Conservation (phyloP, 2,888 invertebrate species). For the Sesia bembeciformis region DNA sequence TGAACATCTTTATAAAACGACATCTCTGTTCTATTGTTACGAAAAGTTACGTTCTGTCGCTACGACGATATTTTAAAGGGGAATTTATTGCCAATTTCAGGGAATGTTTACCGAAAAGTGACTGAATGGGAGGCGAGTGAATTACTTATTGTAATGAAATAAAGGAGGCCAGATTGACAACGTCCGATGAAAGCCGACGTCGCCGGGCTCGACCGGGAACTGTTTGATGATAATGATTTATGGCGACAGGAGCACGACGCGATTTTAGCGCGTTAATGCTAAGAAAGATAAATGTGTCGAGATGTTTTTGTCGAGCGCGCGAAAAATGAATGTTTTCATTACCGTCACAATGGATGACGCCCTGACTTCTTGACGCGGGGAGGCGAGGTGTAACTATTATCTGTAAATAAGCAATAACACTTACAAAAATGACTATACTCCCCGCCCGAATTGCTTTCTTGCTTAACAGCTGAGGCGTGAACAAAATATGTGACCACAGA, state of each 20-base stretch:
- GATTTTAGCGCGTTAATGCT: constrained; percentile 59
- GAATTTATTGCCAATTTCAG: constrained; percentile 71
- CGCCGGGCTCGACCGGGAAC: constrained; percentile 29
- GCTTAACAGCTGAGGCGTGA: constrained; percentile 30
- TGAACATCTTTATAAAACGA: constrained; percentile 69
- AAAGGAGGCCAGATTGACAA: constrained; percentile 69
- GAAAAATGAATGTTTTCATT: constrained; percentile 36
- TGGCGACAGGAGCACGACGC: constrained; percentile 58
- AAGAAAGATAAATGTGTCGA: constrained; percentile 60
- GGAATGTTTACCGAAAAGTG: constrained; percentile 66
- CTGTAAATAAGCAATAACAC: not conserved
- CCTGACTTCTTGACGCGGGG: constrained; percentile 12
- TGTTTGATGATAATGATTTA: constrained; percentile 71
- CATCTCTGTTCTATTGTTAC: constrained; percentile 53
- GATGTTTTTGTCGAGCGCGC: constrained; percentile 37
- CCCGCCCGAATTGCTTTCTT: not conserved
- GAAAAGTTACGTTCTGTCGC: constrained; percentile 36
- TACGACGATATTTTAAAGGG: constrained; percentile 53
- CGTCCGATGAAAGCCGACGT: constrained; percentile 64
- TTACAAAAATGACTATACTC: not conserved
- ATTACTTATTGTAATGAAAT: constrained; percentile 71
- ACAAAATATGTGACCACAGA: constrained; percentile 50
- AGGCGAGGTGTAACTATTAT: constrained; percentile 5
- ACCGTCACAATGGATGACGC: constrained; percentile 18
- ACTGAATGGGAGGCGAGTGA: constrained; percentile 65